Percentiles rank a stretch among this genome's conserved stretches.
Evolutionary conservation across 2,888 invertebrate species (phyloP).

Genomic region (Cryptocephalus primarius): DNA sequence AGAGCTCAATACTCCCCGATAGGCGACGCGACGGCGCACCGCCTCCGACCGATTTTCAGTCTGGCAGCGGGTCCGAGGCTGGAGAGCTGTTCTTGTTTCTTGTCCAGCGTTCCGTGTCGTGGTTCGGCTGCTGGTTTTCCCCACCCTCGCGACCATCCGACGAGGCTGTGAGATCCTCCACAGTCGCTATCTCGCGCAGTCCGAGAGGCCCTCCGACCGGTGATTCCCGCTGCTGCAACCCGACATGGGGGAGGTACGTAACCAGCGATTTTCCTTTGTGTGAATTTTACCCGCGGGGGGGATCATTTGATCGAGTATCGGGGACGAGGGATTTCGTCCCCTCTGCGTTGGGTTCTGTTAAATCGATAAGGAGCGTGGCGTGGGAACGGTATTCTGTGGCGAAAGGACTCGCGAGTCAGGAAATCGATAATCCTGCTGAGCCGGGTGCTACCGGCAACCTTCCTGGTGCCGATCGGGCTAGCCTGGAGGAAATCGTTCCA

Average conservation of each 20-base stretch:
- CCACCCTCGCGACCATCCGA: slow-evolving; percentile 12
- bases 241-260: slow-evolving; percentile 36
- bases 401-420: background rate
- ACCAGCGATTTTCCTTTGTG: slow-evolving; percentile 1
- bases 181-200: too few species aligned
- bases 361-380: too few species aligned
- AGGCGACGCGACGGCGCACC: slow-evolving; percentile 27
- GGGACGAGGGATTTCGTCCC: too few species aligned
- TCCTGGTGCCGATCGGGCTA: too few species aligned
- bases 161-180: too few species aligned
- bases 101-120: slow-evolving; percentile 39
- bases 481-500: too few species aligned
- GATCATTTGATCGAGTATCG: too few species aligned
- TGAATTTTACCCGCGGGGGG: too few species aligned
- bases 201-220: slow-evolving; percentile 2
- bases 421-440: background rate
- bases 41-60: slow-evolving; percentile 40
- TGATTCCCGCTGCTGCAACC: slow-evolving; percentile 21
- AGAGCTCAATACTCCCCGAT: slow-evolving; percentile 42
- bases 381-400: background rate
- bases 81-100: slow-evolving; percentile 39
- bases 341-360: background rate
- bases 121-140: slow-evolving; percentile 32
- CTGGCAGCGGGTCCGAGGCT: slow-evolving; percentile 23
- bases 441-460: background rate